Conservation (phyloP, 2,113 vertebrate species). For the Notothenia rossii region DNA sequence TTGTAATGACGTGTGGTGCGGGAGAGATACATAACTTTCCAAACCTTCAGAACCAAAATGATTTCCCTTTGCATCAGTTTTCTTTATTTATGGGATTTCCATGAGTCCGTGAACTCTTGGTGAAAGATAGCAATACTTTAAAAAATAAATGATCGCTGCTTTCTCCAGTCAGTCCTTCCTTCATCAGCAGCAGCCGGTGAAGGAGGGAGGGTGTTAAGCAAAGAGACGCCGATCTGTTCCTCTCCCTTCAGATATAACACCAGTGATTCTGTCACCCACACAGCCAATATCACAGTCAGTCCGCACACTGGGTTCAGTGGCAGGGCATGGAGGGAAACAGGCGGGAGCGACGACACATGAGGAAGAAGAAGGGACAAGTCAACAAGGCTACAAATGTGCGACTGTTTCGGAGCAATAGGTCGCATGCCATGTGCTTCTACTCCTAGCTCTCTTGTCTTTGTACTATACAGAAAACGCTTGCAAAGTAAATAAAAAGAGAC, state of each 20-base stretch:
- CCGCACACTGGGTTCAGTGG: conserved; percentile 71
- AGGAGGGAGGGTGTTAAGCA: conserved; percentile 71
- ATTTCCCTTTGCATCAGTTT: conserved; percentile 22
- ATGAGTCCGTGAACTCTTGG: conserved; percentile 53
- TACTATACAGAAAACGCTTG: conserved; percentile 13
- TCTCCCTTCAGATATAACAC: conserved; percentile 76
- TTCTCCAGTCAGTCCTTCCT: conserved; percentile 41
- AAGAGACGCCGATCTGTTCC: conserved; percentile 76
- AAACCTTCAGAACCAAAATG: conserved; percentile 12
- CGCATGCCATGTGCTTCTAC: conserved; percentile 12
- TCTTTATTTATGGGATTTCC: conserved; percentile 40
- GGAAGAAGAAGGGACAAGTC: conserved; percentile 34
- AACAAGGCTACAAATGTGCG: conserved; percentile 48
- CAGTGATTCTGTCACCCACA: conserved; percentile 74
- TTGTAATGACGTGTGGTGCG: not conserved
- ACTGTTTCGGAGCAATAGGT: conserved; percentile 41
- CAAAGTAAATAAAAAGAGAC: conserved; percentile 15
- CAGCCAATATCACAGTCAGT: conserved; percentile 78
- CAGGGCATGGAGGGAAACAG: conserved; percentile 58
- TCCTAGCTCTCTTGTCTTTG: not conserved
- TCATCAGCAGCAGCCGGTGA: conserved; percentile 55
- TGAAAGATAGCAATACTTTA: conserved; percentile 52
- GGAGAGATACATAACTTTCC: conserved; percentile 1
- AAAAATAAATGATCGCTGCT: conserved; percentile 63
- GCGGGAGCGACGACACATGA: conserved; percentile 42